Evolutionary conservation across 2,113 vertebrate genomes (phyloP), one percentile per base, ranked within the genome.

Genomic region (Siniperca knerii): DNA sequence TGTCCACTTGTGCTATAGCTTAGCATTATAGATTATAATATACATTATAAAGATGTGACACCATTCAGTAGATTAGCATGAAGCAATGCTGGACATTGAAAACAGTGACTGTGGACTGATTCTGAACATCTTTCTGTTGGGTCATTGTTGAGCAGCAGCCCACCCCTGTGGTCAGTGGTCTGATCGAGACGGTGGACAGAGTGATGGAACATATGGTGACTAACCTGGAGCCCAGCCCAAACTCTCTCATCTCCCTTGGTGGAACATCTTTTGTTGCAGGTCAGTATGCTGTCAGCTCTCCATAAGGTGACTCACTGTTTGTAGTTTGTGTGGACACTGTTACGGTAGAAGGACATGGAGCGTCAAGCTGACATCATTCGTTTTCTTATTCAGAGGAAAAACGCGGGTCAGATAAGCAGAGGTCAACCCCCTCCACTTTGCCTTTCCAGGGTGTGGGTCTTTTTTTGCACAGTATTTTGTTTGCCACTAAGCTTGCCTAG

Each of bases 251-350:
- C 50, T 91, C 94, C n/a, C 46, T 99, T 9, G 90, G 91, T 12
- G 98, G 98, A 80, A 96, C 94, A 0, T 98, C 97, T 0, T 64
- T 96, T 1, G 92, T 98, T 82, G 98, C 98, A 96, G 98, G 98
- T 99, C 83, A 90, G 93, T 93, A 4, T 48, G 9, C 81, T 79
- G 75, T 83, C 71, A 74, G 55, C 48, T 57, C 75, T 75, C 79
- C 74, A 54, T 70, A 67, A 78, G 68, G 64, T 91, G 80, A 86
- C 89, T 92, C 86, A 93, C 60, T 78, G 66, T 73, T 77, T 89
- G 82, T 58, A 79, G 65, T 86, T 85, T 79, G 75, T 86, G 79
- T 75, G 67, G 70, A 79, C 65, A 62, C 35, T 6, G 60, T 80
- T 77, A 25, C 73, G 54, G 48, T 42, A 68, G 50, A 67, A n/a